These are phyloP conservation scores for Sminthurides bifidus DNA, from an alignment of 1,140 invertebrate species.

Conservation along the genomic window DNA sequence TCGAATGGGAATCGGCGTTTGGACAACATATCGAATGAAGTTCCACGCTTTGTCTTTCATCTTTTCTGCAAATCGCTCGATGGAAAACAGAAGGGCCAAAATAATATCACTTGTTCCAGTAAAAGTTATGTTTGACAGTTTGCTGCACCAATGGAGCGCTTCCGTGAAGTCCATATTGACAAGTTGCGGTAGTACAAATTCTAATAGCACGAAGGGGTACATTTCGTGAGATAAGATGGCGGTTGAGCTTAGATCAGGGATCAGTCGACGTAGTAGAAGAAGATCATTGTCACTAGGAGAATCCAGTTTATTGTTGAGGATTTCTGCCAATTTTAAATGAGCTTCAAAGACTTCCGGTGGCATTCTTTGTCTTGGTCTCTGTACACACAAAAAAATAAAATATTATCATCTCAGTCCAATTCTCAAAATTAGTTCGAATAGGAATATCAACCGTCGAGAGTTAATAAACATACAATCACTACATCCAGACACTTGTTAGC, in stretches of 20 bases:
- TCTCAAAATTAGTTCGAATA: background rate
- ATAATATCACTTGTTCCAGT: too few species aligned
- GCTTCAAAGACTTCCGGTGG: too few species aligned
- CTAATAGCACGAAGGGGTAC: background rate
- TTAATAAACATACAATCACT: background rate
- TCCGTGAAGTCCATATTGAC: background rate
- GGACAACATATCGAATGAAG: constrained; percentile 1
- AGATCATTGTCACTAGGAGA: background rate
- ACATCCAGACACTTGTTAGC: background rate
- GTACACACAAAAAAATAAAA: background rate
- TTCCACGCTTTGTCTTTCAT: constrained; percentile 13
- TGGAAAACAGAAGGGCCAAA: background rate
- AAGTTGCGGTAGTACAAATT: background rate
- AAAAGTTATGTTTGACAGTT: too few species aligned
- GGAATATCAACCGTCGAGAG: background rate
- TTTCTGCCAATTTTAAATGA: constrained; percentile 1
- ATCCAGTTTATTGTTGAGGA: background rate
- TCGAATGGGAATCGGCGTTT: background rate
- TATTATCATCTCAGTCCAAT: too few species aligned
- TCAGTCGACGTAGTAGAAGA: background rate
- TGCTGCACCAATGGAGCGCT: too few species aligned
- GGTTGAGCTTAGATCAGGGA: background rate
- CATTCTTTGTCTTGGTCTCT: background rate
- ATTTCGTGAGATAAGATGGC: too few species aligned
- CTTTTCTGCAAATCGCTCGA: background rate